Evolutionary conservation across 2,113 vertebrate genomes (phyloP).

Genomic region (Phylloscopus trochiloides): DNA sequence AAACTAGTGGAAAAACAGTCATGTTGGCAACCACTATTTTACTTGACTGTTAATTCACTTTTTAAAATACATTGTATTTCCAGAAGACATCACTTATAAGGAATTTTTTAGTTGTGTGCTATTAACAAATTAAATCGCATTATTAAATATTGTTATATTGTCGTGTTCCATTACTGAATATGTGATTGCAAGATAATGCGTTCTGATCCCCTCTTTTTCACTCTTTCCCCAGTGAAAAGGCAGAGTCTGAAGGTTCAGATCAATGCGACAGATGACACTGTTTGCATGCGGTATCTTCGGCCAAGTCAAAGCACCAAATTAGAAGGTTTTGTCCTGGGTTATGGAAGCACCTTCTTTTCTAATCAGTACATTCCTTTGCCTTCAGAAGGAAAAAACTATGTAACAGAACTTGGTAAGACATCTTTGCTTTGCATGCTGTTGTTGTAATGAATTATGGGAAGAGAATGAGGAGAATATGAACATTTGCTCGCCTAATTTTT

Average conservation of each 20-base stretch:
- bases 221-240: slow-evolving; percentile 78
- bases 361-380: slow-evolving; percentile 92
- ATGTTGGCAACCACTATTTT: background rate
- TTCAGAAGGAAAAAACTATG: slow-evolving; percentile 80
- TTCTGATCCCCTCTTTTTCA: background rate
- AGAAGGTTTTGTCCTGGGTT: slow-evolving; percentile 93
- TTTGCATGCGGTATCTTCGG: slow-evolving; percentile 88
- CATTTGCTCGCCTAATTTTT: background rate
- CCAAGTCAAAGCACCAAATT: slow-evolving; percentile 82
- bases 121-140: background rate
- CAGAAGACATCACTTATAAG: background rate
- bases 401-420: slow-evolving; percentile 89
- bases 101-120: background rate
- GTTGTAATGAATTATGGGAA: background rate
- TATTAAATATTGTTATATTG: background rate
- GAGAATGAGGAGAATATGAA: background rate
- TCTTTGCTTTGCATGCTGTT: background rate
- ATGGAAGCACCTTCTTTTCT: slow-evolving; percentile 89
- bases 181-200: background rate
- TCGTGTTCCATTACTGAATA: background rate
- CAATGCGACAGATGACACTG: slow-evolving; percentile 88
- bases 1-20: background rate
- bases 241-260: slow-evolving; percentile 91
- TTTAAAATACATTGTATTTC: background rate
- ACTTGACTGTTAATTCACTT: background rate